Conservation (phyloP, 2,888 invertebrate genomes). For the Drosophila parthenogenetica region DNA sequence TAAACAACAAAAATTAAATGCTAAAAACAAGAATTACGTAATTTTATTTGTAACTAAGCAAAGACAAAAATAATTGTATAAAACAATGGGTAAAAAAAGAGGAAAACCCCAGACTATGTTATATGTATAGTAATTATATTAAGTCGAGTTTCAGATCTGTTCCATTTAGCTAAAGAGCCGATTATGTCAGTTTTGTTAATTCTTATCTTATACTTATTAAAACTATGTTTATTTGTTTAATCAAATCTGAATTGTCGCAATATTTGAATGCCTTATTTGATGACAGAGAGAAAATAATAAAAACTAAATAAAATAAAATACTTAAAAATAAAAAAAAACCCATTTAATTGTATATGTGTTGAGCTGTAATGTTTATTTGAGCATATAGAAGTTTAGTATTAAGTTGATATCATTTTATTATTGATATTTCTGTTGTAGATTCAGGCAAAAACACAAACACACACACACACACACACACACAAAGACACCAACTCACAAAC, state of each 20-base stretch:
- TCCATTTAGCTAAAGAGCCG: conserved; percentile 40
- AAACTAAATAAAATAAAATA: conserved; percentile 4
- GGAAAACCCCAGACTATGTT: conserved; percentile 57
- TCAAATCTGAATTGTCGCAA: conserved; percentile 48
- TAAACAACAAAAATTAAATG: conserved; percentile 53
- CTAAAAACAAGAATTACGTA: conserved; percentile 71
- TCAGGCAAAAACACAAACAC: conserved; percentile 35
- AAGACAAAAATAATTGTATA: conserved; percentile 49
- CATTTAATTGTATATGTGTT: conserved; percentile 40
- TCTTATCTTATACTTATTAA: conserved; percentile 3
- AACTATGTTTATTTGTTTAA: conserved; percentile 22
- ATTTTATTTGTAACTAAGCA: conserved; percentile 67
- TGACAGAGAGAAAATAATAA: conserved; percentile 19
- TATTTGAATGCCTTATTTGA: conserved; percentile 66
- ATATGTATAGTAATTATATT: conserved; percentile 44
- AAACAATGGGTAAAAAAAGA: conserved; percentile 14
- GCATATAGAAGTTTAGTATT: conserved; percentile 49
- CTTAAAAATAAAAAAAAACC: too few species aligned
- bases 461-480: conserved; percentile 27
- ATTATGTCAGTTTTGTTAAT: conserved; percentile 51
- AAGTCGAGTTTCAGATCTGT: conserved; percentile 46
- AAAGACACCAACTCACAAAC: conserved; percentile 22
- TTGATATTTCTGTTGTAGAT: conserved; percentile 70
- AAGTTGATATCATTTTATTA: conserved; percentile 66
- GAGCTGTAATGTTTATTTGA: conserved; percentile 36